phyloP scores from a whole-genome alignment of 2,113 vertebrate species.

The Zonotrichia leucophrys region DNA sequence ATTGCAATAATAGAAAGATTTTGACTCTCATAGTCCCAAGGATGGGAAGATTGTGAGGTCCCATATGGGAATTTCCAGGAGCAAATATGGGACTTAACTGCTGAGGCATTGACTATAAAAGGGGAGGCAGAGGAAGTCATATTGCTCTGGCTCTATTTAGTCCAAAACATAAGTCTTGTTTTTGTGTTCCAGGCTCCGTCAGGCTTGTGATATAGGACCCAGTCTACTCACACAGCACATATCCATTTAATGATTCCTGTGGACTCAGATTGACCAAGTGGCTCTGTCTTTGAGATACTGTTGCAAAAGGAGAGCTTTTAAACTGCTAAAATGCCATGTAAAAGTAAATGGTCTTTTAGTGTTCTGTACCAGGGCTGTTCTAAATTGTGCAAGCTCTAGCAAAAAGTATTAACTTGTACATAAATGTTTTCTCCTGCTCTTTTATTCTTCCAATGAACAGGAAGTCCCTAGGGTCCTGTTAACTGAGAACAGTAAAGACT shows the following conservation, averaged over 20 bases:
- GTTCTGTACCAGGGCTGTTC: neutral
- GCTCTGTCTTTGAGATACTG: neutral
- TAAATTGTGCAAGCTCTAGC: neutral
- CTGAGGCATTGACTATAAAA: neutral
- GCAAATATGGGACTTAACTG: neutral
- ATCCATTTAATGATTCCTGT: neutral
- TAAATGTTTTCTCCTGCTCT: conserved; percentile 3
- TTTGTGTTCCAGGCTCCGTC: neutral
- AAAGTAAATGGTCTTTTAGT: neutral
- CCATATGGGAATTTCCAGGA: neutral
- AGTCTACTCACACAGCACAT: neutral
- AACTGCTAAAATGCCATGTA: neutral
- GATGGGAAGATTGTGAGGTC: neutral
- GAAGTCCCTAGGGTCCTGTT: conserved; percentile 11
- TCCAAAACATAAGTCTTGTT: neutral
- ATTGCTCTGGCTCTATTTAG: neutral
- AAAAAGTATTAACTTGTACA: conserved; percentile 1
- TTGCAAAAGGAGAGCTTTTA: neutral
- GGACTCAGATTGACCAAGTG: neutral
- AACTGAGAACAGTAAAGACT: neutral
- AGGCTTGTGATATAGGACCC: neutral
- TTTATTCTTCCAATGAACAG: neutral
- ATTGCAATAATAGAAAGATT: neutral
- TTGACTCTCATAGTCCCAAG: fast-evolving
- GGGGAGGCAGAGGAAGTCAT: neutral